These are phyloP conservation scores for Agriopis marginaria DNA, from an alignment of 2,888 invertebrate species.

Conservation along the genomic window DNA sequence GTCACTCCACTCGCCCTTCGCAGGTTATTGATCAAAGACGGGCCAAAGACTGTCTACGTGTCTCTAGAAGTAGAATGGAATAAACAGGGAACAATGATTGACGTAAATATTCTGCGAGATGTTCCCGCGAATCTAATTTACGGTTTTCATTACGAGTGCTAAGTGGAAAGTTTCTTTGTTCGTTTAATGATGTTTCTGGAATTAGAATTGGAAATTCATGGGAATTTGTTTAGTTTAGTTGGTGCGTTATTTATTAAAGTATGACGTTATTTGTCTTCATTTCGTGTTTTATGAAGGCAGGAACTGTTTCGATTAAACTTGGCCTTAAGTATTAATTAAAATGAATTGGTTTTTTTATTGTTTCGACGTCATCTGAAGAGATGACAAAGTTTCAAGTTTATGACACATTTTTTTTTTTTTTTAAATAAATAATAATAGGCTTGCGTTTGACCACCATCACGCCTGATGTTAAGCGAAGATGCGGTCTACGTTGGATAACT, in stretches of 20 bases:
- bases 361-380: neutral
- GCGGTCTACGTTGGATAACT: too few species aligned
- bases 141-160: slow-evolving; percentile 56
- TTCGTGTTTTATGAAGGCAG: slow-evolving; percentile 33
- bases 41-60: slow-evolving; percentile 2
- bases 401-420: too few species aligned
- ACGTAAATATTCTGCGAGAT: slow-evolving; percentile 46
- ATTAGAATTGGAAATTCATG: slow-evolving; percentile 64
- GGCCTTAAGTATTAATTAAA: slow-evolving; percentile 31
- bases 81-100: slow-evolving; percentile 46
- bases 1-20: slow-evolving; percentile 51
- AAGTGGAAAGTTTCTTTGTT: slow-evolving; percentile 68
- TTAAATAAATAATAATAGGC: too few species aligned
- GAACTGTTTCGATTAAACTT: slow-evolving; percentile 35
- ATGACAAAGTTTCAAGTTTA: neutral
- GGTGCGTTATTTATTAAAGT: slow-evolving; percentile 36
- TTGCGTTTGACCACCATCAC: too few species aligned
- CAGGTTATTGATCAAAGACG: slow-evolving; percentile 72
- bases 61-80: too few species aligned
- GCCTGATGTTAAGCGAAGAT: too few species aligned
- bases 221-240: slow-evolving; percentile 58
- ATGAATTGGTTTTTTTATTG: slow-evolving; percentile 24
- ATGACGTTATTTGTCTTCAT: slow-evolving; percentile 38
- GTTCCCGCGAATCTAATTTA: slow-evolving; percentile 52
- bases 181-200: slow-evolving; percentile 54